Evolutionary conservation across 2,113 vertebrate species (phyloP), one percentile per base, ranked within the genome.

Genomic region (Callopanchax toddi): DNA sequence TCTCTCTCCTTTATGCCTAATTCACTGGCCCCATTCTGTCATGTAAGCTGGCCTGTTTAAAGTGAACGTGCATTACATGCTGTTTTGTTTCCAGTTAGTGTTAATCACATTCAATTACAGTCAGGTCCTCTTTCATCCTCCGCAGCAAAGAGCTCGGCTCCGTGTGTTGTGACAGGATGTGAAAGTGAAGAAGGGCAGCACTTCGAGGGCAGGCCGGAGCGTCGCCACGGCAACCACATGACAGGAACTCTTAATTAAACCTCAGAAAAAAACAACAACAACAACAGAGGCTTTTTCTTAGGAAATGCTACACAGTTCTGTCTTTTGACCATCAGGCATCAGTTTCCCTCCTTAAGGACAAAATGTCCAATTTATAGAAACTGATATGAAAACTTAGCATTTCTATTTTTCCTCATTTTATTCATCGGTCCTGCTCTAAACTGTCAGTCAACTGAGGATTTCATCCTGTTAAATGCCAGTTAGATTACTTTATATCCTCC

Each of bases 81-180:
- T 84, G 79, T 83, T 84, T 87, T 89, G 85, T 87, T 86, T 82
- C 75, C 76, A 86, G 79, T 87, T 87, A 87, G 81, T 67, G 72
- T 82, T 82, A 79, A 86, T 78, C 85, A 86, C 76, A 77, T 86
- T 87, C 67, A 81, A 83, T 89, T 89, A 86, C 43, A 84, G 69
- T 84, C 83, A 86, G 61, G 61, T 73, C 70, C 61, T 54, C 67
- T 60, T 69, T 78, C 58, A 71, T 84, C 67, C 83, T 67, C 78
- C 23, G n/a, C 18, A 56, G 60, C 62, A 81, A 26, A 0, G 36
- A 0, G 26, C 60, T 76, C 43, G n/a, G 45, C 1, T 46, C 6
- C 3, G 17, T 36, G 43, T 26, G 60, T 65, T 23, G 46, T 77
- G 72, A 84, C 74, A 69, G 39, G 57, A 78, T 39, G 60, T 58